Conservation (phyloP, 2,113 vertebrate species). For the Pseudopipra pipra region DNA sequence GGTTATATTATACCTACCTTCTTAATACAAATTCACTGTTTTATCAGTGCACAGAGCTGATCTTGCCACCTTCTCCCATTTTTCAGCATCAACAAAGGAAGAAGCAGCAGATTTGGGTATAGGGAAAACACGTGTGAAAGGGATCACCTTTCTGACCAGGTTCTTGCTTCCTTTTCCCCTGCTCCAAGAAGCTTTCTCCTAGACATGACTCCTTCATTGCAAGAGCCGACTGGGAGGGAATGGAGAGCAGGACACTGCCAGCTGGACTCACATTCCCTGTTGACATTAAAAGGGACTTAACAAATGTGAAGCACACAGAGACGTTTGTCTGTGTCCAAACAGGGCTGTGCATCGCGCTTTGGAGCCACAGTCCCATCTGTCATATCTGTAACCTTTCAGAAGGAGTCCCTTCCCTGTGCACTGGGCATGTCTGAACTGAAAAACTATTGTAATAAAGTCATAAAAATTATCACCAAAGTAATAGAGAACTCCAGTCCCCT, state of each 20-base stretch:
- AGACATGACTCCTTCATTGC: not conserved
- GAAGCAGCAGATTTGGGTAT: not conserved
- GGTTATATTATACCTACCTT: not conserved
- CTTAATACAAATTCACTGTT: not conserved
- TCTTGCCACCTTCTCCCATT: not conserved
- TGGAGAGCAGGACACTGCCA: not conserved
- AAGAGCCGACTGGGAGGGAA: not conserved
- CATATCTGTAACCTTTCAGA: not conserved
- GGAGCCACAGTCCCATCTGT: not conserved
- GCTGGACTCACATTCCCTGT: not conserved
- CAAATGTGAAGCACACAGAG: not conserved
- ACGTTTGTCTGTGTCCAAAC: not conserved
- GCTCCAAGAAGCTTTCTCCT: not conserved
- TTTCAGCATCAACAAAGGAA: not conserved
- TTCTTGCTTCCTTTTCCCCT: not conserved
- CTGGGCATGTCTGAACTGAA: not conserved
- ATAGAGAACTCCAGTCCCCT: not conserved
- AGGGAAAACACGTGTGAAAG: not conserved
- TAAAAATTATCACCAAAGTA: not conserved
- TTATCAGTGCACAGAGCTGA: not conserved
- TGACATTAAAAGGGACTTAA: not conserved
- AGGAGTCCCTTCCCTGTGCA: not conserved
- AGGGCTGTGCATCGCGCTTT: accelerated
- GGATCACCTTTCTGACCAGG: not conserved
- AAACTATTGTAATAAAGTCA: not conserved